Base-by-base conservation (phyloP, 1,140 invertebrate species). In the Macrotrachela quadricornifera region DNA sequence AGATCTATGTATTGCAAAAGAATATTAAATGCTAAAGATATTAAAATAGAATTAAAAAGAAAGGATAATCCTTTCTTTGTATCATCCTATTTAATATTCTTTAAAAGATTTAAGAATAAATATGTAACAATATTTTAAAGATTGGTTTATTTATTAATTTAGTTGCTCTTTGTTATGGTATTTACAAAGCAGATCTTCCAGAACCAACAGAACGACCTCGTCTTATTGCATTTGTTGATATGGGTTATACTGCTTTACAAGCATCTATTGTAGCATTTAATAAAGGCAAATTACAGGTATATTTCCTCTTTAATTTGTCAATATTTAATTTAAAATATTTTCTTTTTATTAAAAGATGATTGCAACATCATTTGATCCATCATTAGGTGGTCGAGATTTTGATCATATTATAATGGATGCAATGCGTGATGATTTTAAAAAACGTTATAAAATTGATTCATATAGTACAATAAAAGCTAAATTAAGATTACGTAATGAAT, bases 181-280 rank as follows among this genome's bases (percentile, higher is more conserved):
- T 96, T 65, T 96, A 95, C 64, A 92, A 92, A 68, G 82, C 90
- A 65, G 88, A 94, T 70, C 71, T 94, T 51, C 90, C 88, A 21
- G 75, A 75, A 45, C 71, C 78, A 3, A 84, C 87, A 60, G 82
- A 87, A 56, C 80, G 83, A 58, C 80, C 87, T 0, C 58, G 63
- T 13, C 60, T 64, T 60, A 65, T 69, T 42, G 60, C 69, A 9
- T 68, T 72, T 62, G 62, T 70, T 45, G 68, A 71, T 52, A 60
- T 70, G 57, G 70, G 70, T 15, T 62, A 70, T 46, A 58, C 61
- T 16, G 56, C 60, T n/a, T 50, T 68, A 43, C 68, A 71, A 54
- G 59, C 63, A 10, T 59, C 63, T 39, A 61, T 59, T 15, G 61
- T 62, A 41, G 81, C 85, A 46, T 96, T 96, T 66, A 81, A 94